Evolutionary conservation across 2,113 vertebrate genomes (phyloP), one percentile per base, ranked within the genome.

Genomic region (Cyprinodon brontotheroides): DNA sequence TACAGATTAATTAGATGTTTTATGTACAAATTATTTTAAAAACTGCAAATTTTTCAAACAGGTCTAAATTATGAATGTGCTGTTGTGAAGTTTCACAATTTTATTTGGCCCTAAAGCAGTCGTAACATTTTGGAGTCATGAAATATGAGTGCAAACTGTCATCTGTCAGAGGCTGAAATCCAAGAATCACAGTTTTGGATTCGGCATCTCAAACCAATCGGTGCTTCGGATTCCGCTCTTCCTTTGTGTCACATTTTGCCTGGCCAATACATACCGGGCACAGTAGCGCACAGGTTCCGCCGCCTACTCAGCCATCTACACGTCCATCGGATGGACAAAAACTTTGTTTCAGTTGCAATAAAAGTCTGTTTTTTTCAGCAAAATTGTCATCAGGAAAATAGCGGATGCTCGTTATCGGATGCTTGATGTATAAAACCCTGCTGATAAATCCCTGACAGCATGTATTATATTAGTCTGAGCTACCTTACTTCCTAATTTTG

Each of bases 231-330:
- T 81, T 68, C 75, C 29, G 68, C 71, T 90, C 87, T 89, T 82
- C 81, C 80, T 89, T 83, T 89, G 80, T 72, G 65, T 86, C 80
- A 87, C 85, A 90, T 88, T 85, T 83, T 75, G 86, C 77, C 75
- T 81, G 90, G 87, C 86, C 87, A 81, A 91, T 85, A 89, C 88
- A 80, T 78, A 70, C 20, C 79, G 81, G 76, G 79, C 82, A 77
- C 72, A 76, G 75, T 71, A 60, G 80, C 64, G 62, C 70, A 86
- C 87, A 75, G 78, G 80, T 72, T n/a, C 81, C 80, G 83, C 83
- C 86, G 80, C 83, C 87, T 64, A 88, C 89, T 47, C 75, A 66
- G 74, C 82, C 82, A 80, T 78, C 76, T 80, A 78, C 78, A 85
- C 75, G 73, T 71, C 76, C 10, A 39, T 72, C 53, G 1, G 36